Conservation (phyloP, 2,113 vertebrate species). For the Redunca redunca region DNA sequence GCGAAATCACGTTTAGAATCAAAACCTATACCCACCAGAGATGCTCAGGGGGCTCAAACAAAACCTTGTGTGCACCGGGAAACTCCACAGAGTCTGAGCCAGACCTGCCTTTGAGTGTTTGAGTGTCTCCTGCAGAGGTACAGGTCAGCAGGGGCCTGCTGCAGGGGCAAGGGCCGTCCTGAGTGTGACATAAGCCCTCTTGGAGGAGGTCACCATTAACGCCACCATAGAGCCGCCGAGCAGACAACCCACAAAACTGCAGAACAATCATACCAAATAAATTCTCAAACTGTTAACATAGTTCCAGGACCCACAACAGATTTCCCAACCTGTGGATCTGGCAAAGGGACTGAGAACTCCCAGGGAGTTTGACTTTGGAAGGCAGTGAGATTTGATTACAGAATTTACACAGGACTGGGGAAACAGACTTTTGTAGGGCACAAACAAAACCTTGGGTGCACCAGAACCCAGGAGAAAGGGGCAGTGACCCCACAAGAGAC, state of each 20-base stretch:
- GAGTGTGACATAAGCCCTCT: not conserved
- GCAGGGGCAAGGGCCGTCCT: not conserved
- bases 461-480: not conserved
- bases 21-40: not conserved
- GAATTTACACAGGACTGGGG: not conserved
- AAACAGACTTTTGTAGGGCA: not conserved
- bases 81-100: not conserved
- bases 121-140: not conserved
- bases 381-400: not conserved
- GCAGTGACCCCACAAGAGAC: not conserved
- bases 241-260: not conserved
- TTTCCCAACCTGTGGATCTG: not conserved
- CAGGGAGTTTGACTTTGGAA: not conserved
- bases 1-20: rapidly evolving
- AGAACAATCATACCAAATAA: not conserved
- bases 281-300: not conserved
- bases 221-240: rapidly evolving
- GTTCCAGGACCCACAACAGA: not conserved
- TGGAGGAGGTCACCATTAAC: not conserved
- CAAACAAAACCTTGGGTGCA: not conserved
- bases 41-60: not conserved
- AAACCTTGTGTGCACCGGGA: not conserved
- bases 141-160: not conserved
- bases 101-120: not conserved
- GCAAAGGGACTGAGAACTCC: not conserved